phyloP scores from a whole-genome alignment of 1,140 invertebrate species.

The Drosophila obscura region DNA sequence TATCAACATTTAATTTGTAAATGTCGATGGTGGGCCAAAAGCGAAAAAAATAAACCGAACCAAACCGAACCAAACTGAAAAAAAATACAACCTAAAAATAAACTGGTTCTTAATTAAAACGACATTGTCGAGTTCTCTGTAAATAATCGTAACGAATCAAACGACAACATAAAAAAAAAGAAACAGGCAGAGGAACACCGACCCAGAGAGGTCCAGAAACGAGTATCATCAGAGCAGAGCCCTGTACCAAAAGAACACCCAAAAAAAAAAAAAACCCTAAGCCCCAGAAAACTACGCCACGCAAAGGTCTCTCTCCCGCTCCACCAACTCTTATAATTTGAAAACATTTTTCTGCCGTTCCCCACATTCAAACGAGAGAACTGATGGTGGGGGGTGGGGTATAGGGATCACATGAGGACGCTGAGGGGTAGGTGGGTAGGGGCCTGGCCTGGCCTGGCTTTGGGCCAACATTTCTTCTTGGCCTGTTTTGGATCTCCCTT shows the following conservation, averaged over 20 bases:
- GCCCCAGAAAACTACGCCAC: constrained; percentile 22
- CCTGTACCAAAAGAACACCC: constrained; percentile 1
- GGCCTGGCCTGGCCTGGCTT: constrained; percentile 21
- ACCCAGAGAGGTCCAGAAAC: constrained; percentile 27
- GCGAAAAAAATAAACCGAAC: constrained; percentile 15
- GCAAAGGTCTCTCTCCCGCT: constrained; percentile 28
- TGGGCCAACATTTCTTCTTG: constrained; percentile 49
- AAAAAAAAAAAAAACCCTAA: constrained; percentile 5
- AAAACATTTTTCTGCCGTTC: constrained; percentile 56
- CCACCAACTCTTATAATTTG: constrained; percentile 41
- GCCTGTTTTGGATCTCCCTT: constrained; percentile 13
- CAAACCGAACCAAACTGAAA: constrained; percentile 11
- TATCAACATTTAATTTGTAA: constrained; percentile 75
- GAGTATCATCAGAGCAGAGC: not conserved
- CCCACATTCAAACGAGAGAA: constrained; percentile 46
- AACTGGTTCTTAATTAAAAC: constrained; percentile 78
- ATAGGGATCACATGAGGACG: constrained; percentile 8
- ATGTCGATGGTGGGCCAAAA: constrained; percentile 46
- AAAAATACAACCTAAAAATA: constrained; percentile 45
- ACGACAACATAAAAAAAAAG: constrained; percentile 51
- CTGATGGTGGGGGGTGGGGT: not conserved
- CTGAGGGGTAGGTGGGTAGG: not conserved
- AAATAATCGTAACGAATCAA: constrained; percentile 77
- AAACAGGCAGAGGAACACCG: constrained; percentile 20
- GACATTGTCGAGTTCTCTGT: constrained; percentile 70